Evolutionary conservation across 2,113 vertebrate species (phyloP), one percentile per base, ranked within the genome.

Genomic region (Thalassarche chlororhynchos): DNA sequence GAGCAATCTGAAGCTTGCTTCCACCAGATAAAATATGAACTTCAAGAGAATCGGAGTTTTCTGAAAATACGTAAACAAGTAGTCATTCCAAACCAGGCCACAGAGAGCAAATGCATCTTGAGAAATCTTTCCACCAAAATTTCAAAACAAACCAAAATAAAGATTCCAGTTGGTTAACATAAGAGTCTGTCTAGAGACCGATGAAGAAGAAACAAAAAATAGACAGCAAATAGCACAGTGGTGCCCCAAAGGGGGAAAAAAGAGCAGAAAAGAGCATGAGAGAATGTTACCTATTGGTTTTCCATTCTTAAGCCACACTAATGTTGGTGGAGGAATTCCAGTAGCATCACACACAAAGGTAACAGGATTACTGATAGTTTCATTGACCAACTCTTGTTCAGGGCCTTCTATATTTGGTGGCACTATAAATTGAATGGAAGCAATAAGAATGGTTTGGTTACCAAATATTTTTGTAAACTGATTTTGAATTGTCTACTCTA

Each of bases 11-110:
- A 93, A 99, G 98, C 97, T 99, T 99, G 89, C 98, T 99, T 71
- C 99, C 99, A 66, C 99, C 99, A 44, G 99, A 99, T 92, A 99
- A 98, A 98, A 99, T 98, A 96, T 99, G 99, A 97, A 99, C 98
- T 94, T 99, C 99, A 87, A 99, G 98, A 75, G 99, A 99, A 81
- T 98, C 98, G 1, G 99, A 98, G 84, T 98, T 99, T 97, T 99
- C 99, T 99, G 93, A 79, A 94, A 68, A 84, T 28, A 92, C 8
- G n/a, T 47, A 75, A 95, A 84, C 64, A 93, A 66, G 55, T 7
- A 61, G 32, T 81, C 69, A 70, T 60, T 69, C 47, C 47, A 76
- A 84, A 91, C 3, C 16, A n/a, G 65, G 31, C 32, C 58, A 81
- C 11, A 28, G 44, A 74, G 13, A 80, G 19, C 11, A 90, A 95